Conservation (phyloP, 2,888 invertebrate species). For the Microplitis manilae region DNA sequence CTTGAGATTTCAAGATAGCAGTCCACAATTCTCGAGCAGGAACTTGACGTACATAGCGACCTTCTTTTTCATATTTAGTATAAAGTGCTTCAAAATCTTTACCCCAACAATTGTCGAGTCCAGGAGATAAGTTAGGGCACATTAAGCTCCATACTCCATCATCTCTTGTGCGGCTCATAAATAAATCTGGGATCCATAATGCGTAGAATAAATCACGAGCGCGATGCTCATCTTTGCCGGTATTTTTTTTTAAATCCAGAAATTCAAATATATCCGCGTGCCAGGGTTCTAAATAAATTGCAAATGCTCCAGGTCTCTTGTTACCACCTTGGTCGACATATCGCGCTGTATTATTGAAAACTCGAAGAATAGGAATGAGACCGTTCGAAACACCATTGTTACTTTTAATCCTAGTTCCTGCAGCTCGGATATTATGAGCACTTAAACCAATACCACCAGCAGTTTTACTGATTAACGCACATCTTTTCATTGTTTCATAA, state of each 20-base stretch:
- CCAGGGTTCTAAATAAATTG: conserved; percentile 99
- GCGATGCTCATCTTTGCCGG: conserved; percentile 90
- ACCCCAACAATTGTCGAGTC: conserved; percentile 93
- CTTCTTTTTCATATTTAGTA: conserved; percentile 87
- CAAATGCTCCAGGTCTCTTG: conserved; percentile 97
- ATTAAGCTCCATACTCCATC: conserved; percentile 94
- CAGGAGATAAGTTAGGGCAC: conserved; percentile 96
- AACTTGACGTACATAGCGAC: conserved; percentile 79
- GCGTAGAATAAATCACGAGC: conserved; percentile 97
- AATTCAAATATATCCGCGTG: conserved; percentile 98
- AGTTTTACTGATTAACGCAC: conserved; percentile 95
- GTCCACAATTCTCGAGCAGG: conserved; percentile 93
- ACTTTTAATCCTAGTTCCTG: conserved; percentile 92
- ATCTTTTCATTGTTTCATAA: conserved; percentile 91
- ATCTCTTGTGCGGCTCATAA: conserved; percentile 93
- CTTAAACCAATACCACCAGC: conserved; percentile 98
- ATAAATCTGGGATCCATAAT: conserved; percentile 98
- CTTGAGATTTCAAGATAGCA: conserved; percentile 93
- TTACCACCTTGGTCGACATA: conserved; percentile 99
- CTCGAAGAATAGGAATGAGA: conserved; percentile 94
- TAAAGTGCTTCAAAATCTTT: conserved; percentile 94
- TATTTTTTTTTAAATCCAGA: conserved; percentile 92
- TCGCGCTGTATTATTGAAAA: conserved; percentile 95
- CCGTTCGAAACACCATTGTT: conserved; percentile 97
- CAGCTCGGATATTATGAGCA: conserved; percentile 94